phyloP scores from a whole-genome alignment of 2,113 vertebrate species.

The Nibea coibor region DNA sequence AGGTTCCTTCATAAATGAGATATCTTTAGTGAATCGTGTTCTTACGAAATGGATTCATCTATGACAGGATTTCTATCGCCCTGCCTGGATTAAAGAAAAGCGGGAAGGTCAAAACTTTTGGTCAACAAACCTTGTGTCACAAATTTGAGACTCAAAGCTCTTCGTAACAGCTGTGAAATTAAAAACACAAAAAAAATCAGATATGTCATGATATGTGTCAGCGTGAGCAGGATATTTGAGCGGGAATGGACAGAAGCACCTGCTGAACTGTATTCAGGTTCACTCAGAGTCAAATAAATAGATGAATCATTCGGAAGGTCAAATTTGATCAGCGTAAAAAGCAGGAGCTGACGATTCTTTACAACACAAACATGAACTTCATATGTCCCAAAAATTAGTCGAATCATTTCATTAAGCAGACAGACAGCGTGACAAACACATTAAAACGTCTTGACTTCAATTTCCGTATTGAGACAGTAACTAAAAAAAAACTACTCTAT shows the following conservation, averaged over 20 bases:
- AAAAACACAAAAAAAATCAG: not conserved
- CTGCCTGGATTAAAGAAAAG: not conserved
- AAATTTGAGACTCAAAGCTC: not conserved
- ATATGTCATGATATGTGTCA: no score
- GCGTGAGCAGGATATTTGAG: not conserved
- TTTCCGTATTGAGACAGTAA: not conserved
- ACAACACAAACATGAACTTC: not conserved
- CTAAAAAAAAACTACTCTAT: not conserved
- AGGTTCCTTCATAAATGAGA: not conserved
- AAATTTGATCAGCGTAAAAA: not conserved
- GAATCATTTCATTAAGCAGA: not conserved
- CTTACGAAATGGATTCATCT: not conserved
- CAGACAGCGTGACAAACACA: not conserved
- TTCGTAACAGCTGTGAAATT: not conserved
- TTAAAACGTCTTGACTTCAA: not conserved
- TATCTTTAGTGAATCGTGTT: not conserved
- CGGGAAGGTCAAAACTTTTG: not conserved
- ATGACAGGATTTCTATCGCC: not conserved
- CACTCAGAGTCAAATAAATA: conserved; percentile 16
- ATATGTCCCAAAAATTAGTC: not conserved
- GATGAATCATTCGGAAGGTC: not conserved
- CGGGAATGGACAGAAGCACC: conserved; percentile 4
- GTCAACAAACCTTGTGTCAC: not conserved
- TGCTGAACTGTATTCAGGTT: not conserved
- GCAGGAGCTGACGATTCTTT: not conserved